Evolutionary conservation across 37 sponge, comb jelly and placozoan genomes (phyloP), one percentile per base, ranked within the genome.

Genomic region (Oopsacas minuta): DNA sequence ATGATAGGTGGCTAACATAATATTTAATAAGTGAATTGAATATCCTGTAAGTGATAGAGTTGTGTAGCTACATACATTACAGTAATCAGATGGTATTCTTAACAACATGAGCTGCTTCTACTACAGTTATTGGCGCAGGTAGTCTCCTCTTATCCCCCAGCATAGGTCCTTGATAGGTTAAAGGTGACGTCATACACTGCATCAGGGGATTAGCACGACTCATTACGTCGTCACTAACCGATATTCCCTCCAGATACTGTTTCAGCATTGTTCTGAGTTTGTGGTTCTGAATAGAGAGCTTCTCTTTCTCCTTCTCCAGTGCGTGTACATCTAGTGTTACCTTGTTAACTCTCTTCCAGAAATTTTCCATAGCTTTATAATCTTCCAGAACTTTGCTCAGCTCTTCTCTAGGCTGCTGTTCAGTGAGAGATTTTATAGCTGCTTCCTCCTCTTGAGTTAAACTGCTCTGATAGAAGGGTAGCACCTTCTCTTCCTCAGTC

Each of bases 301-400:
- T 37, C 82, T 87, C 82, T 81, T 89, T 93, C 85, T 95, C 91
- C 52, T 91, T 89, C 61, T 92, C 93, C 49, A 93, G 86, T 20
- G 95, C 90, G 39, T 93, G 46, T n/a, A 90, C 90, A 84, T 97
- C 98, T 38, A 97, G 83, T 53, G 89, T 37, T 53, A 91, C 94
- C 84, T 97, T 97, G 87, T 95, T 97, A 86, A 90, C 92, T 25
- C 99, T 87, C 83, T 93, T 93, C 99, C 99, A 97, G 86, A 97
- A 97, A 85, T 88, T 91, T 42, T 94, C 94, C 42, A 97, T 37
- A 36, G 90, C 81, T 10, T 86, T 52, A 37, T 95, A 97, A 52
- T 94, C 91, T 0, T 90, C 89, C 85, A 94, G 88, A 39, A 92
- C 87, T 85, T 89, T 22, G 34, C 91, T 88, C 23, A 97, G 83